phyloP scores from a whole-genome alignment of 1,140 invertebrate genomes.

The Drosophila ananassae region DNA sequence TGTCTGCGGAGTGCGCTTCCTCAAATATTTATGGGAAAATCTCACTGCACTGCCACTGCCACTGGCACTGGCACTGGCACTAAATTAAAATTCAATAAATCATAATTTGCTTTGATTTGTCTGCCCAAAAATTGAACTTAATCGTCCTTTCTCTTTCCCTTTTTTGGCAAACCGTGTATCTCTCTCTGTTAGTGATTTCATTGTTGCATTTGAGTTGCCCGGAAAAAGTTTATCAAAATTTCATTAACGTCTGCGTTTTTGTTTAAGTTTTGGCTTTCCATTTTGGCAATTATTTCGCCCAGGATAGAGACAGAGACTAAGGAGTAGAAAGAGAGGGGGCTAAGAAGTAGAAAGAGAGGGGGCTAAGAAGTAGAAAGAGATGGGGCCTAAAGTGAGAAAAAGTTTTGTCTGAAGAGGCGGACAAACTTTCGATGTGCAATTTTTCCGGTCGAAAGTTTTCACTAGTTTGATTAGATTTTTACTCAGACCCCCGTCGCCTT shows the following conservation, averaged over 20 bases:
- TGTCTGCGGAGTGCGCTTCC: conserved; percentile 28
- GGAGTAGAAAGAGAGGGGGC: neutral
- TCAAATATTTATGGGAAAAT: conserved; percentile 81
- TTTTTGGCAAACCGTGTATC: neutral
- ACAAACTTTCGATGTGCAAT: conserved; percentile 60
- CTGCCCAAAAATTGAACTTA: conserved; percentile 42
- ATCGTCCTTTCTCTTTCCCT: conserved; percentile 13
- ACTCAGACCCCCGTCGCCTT: conserved; percentile 17
- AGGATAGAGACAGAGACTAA: conserved; percentile 10
- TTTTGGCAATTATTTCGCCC: conserved; percentile 68
- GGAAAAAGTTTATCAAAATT: conserved; percentile 76
- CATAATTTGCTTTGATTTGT: conserved; percentile 72
- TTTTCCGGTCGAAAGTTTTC: conserved; percentile 64
- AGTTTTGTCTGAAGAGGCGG: conserved; percentile 36
- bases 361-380: neutral
- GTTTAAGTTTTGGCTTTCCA: conserved; percentile 76
- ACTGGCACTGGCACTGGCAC: conserved; percentile 32
- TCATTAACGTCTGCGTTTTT: conserved; percentile 79
- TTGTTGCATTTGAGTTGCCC: conserved; percentile 48
- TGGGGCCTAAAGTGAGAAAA: conserved; percentile 8
- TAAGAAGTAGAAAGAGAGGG: neutral
- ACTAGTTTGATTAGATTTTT: conserved; percentile 58
- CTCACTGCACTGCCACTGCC: conserved; percentile 28
- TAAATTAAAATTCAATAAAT: conserved; percentile 83
- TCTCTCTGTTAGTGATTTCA: conserved; percentile 12